Percentiles rank a stretch among this genome's conserved stretches.
phyloP scores from a whole-genome alignment of 2,797 vertebrate species.

The Peromyscus melanophrys region DNA sequence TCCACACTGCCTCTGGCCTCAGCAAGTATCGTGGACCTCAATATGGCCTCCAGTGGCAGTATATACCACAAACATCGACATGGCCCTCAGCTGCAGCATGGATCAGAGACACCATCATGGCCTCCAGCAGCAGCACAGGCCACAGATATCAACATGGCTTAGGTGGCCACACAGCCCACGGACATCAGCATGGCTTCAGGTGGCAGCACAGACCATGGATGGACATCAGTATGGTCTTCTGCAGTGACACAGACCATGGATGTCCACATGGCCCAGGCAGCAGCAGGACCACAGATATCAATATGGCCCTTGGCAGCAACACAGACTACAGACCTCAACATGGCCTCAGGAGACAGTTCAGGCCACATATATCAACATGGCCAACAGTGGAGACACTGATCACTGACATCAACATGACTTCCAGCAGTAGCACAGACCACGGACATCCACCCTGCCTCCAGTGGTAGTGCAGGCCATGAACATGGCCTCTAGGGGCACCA shows the following conservation, averaged over 20 bases:
- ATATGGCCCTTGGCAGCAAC: background rate
- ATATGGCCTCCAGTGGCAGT: no score
- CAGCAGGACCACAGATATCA: background rate
- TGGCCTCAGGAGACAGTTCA: background rate
- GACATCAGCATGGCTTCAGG: background rate
- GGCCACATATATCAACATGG: background rate
- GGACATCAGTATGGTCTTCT: background rate
- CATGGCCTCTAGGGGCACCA: background rate
- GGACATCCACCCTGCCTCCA: background rate
- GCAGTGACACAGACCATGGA: background rate
- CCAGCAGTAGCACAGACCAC: background rate
- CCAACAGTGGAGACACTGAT: background rate
- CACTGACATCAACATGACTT: background rate
- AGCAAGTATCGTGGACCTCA: no score
- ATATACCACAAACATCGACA: no score
- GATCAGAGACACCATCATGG: no score
- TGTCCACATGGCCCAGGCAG: background rate
- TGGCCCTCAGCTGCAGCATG: no score
- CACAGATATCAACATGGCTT: background rate
- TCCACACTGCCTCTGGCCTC: no score
- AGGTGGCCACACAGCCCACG: no score
- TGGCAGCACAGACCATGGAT: no score
- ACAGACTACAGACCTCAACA: background rate
- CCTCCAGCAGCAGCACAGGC: background rate
- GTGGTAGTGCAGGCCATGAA: no score